Conservation (phyloP, 2,888 invertebrate genomes). For the Drosophila suboccidentalis region DNA sequence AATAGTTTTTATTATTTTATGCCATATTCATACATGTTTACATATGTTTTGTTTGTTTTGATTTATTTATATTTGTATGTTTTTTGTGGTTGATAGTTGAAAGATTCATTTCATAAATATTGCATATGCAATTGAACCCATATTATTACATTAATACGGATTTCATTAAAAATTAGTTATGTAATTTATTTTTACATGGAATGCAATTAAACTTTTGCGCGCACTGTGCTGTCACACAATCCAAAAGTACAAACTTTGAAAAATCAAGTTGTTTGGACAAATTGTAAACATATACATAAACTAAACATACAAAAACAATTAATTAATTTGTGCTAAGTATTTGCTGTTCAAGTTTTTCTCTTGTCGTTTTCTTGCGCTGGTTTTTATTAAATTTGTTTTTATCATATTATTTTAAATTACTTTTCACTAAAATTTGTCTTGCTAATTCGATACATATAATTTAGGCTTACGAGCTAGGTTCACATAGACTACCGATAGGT, state of each 20-base stretch:
- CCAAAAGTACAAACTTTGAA: slow-evolving; percentile 58
- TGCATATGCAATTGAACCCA: slow-evolving; percentile 59
- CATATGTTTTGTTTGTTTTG: slow-evolving; percentile 63
- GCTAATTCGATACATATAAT: slow-evolving; percentile 75
- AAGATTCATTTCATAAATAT: slow-evolving; percentile 53
- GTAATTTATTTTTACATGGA: slow-evolving; percentile 84
- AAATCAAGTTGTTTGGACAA: slow-evolving; percentile 50
- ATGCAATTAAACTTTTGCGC: slow-evolving; percentile 80
- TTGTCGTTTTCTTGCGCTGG: slow-evolving; percentile 27
- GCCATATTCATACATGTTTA: slow-evolving; percentile 77
- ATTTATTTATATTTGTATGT: slow-evolving; percentile 70
- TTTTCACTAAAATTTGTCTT: slow-evolving; percentile 79
- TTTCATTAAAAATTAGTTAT: slow-evolving; percentile 70
- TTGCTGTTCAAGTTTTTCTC: slow-evolving; percentile 47
- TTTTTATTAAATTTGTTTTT: slow-evolving; percentile 28
- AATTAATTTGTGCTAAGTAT: slow-evolving; percentile 76
- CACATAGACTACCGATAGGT: slow-evolving; percentile 77
- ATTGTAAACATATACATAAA: slow-evolving; percentile 39
- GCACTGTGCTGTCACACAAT: slow-evolving; percentile 43
- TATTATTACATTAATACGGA: slow-evolving; percentile 62
- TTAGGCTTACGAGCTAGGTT: slow-evolving; percentile 72
- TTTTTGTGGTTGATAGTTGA: slow-evolving; percentile 64
- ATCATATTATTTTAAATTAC: slow-evolving; percentile 30
- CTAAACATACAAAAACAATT: slow-evolving; percentile 52
- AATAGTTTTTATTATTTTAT: slow-evolving; percentile 80